Base-by-base conservation (phyloP, 2,888 invertebrate genomes). In the Xiphydria camelus region DNA sequence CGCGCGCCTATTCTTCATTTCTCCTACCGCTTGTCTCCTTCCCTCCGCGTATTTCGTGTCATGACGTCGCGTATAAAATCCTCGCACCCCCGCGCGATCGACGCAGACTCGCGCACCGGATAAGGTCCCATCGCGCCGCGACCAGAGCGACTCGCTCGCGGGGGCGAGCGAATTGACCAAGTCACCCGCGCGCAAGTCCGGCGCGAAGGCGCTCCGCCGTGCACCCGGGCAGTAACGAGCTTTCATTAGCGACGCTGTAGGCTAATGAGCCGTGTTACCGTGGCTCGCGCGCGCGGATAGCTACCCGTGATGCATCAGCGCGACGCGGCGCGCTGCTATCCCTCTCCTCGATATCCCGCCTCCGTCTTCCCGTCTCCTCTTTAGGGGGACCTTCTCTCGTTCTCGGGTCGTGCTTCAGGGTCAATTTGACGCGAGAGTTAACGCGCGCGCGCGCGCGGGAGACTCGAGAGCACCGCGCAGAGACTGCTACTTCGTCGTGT, bases 211-310 rank as follows among this genome's bases (percentile, higher is more conserved):
- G n/a, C n/a, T 59, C 59, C 55, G 57, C 59, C 65, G 59, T 63
- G 64, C 62, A 61, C 54, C 59, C 64, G 59, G n/a, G n/a, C n/a
- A 61, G 68, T 72, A 73, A 73, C 70, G 73, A 73, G 72, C 70
- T 73, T 73, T 74, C 72, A 73, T 73, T 74, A 73, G 71, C 71
- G 68, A 73, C 65, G 70, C 68, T 73, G 73, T 73, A 73, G 67
- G 73, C 73, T 73, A 73, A 73, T 73, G 73, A 73, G 73, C 68
- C 64, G 59, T 66, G 69, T 70, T 69, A 20, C 22, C 23, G 34
- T 5, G 34, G 5, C n/a, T n/a, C n/a, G n/a, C 29, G 29, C 29
- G 6, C 29, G 29, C 29, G 29, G 29, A 29, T 29, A 29, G 29
- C 29, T 15, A 14, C 5, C 29, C 15, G 29, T n/a, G n/a, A n/a